Evolutionary conservation across 2,888 invertebrate genomes (phyloP).

Genomic region (Notodonta dromedarius): DNA sequence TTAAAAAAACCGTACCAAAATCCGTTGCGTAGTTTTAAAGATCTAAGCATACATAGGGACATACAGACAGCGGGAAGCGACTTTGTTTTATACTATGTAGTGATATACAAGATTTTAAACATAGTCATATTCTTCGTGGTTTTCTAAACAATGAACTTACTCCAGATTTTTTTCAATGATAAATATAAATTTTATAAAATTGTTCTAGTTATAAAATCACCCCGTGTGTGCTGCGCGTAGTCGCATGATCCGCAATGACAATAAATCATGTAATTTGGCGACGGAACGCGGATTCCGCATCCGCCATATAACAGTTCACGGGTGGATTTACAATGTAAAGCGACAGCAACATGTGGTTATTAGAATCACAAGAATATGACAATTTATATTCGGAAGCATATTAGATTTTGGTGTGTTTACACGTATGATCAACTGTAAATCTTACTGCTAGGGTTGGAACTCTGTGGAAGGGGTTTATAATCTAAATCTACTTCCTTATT

Average conservation of each 20-base stretch:
- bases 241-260: constrained; percentile 68
- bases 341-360: constrained; percentile 73
- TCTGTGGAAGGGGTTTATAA: constrained; percentile 43
- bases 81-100: no score
- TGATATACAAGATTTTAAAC: no score
- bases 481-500: constrained; percentile 11
- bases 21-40: no score
- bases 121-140: no score
- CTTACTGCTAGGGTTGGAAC: constrained; percentile 39
- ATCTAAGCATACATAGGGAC: no score
- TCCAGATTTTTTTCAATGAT: no score
- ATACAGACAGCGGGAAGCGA: no score
- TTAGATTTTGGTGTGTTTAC: constrained; percentile 61
- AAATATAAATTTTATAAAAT: no score
- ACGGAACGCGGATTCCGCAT: constrained; percentile 65
- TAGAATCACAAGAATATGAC: constrained; percentile 69
- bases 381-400: constrained; percentile 68
- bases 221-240: constrained; percentile 44
- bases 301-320: constrained; percentile 46
- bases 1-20: no score
- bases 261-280: constrained; percentile 82
- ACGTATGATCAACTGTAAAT: constrained; percentile 59
- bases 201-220: constrained; percentile 20
- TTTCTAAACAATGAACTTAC: no score
- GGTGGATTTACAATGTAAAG: constrained; percentile 67